These are phyloP conservation scores for Sciurus niger DNA, from an alignment of 2,113 vertebrate species.

Conservation along the genomic window DNA sequence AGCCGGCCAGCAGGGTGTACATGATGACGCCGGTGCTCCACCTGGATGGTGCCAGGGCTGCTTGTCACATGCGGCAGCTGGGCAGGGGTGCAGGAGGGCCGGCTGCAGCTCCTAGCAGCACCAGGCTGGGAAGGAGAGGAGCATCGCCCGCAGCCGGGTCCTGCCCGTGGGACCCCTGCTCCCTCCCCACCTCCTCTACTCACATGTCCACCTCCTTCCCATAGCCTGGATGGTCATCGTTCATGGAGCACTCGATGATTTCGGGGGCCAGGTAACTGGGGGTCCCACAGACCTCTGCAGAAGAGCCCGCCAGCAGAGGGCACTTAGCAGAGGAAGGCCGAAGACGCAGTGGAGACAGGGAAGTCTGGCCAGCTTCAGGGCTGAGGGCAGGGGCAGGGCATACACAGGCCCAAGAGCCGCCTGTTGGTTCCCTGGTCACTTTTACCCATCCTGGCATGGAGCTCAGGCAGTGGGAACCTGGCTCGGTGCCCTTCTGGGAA, in stretches of 20 bases:
- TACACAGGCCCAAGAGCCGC: background rate
- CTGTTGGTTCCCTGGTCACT: background rate
- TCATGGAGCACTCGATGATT: conserved; percentile 98
- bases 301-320: background rate
- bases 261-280: conserved; percentile 98
- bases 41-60: conserved; percentile 84
- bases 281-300: conserved; percentile 96
- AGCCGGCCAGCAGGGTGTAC: conserved; percentile 98
- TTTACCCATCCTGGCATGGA: background rate
- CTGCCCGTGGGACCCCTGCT: background rate
- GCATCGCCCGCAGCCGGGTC: no score
- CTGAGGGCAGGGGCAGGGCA: background rate
- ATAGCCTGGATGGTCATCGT: conserved; percentile 93
- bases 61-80: background rate
- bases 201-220: conserved; percentile 96
- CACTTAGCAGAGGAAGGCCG: background rate
- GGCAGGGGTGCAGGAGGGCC: background rate
- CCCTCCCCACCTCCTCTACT: conserved; percentile 80
- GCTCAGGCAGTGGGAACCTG: background rate
- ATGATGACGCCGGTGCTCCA: conserved; percentile 99
- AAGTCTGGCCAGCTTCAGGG: background rate
- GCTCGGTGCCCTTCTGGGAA: background rate
- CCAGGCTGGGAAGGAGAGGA: no score
- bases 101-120: background rate
- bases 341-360: background rate